Conservation (phyloP, 2,888 invertebrate genomes). For the Ennomos fuscantarius region DNA sequence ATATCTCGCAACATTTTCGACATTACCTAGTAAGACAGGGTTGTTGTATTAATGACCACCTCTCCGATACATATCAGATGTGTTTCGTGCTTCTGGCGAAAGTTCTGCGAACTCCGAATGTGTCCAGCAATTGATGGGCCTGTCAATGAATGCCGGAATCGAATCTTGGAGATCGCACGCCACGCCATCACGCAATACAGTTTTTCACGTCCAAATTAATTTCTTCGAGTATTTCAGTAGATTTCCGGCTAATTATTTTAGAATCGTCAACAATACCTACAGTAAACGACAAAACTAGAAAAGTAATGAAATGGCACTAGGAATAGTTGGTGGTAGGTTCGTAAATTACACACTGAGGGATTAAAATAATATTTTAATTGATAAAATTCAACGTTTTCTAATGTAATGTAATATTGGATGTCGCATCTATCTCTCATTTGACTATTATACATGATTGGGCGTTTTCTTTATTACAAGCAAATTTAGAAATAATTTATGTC, state of each 20-base stretch:
- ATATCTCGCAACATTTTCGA: conserved; percentile 30
- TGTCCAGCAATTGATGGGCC: conserved; percentile 76
- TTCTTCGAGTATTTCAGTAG: conserved; percentile 14
- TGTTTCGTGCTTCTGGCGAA: conserved; percentile 71
- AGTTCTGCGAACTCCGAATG: conserved; percentile 75
- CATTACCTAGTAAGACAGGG: conserved; percentile 40
- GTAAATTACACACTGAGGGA: too few species aligned
- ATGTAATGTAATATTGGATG: too few species aligned
- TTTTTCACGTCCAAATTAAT: conserved; percentile 58
- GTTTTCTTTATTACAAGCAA: too few species aligned
- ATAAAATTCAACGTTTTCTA: too few species aligned
- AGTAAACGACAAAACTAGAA: too few species aligned
- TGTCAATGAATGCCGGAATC: conserved; percentile 70
- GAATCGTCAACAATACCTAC: too few species aligned
- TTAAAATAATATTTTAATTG: too few species aligned
- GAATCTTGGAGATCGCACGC: conserved; percentile 70
- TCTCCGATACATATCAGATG: conserved; percentile 66
- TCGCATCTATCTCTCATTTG: too few species aligned
- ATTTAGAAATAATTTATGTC: too few species aligned
- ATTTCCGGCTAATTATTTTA: conserved; percentile 1
- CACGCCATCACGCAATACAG: conserved; percentile 65
- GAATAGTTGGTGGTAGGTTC: too few species aligned
- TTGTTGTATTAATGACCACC: conserved; percentile 50
- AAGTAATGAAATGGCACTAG: too few species aligned
- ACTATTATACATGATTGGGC: too few species aligned